These are phyloP conservation scores for Drosophila guanche DNA, from an alignment of 1,140 invertebrate genomes.

Conservation along the genomic window DNA sequence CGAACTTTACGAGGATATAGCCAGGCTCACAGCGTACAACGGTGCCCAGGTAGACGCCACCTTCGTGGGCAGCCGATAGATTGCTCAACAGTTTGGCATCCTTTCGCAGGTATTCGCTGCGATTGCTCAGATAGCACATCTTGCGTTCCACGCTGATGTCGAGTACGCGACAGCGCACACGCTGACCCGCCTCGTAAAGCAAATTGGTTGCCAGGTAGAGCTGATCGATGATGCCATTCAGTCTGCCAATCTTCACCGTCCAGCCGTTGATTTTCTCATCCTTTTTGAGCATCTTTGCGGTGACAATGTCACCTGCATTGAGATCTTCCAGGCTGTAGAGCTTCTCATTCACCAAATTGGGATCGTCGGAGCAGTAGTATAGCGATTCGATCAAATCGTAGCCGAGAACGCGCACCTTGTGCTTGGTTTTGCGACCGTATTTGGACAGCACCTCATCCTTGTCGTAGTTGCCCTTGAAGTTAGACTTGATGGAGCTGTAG, in stretches of 20 bases:
- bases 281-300: conserved; percentile 83
- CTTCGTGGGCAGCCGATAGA: conserved; percentile 84
- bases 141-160: conserved; percentile 76
- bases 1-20: conserved; percentile 86
- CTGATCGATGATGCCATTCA: conserved; percentile 71
- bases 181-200: conserved; percentile 53
- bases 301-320: conserved; percentile 84
- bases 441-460: conserved; percentile 81
- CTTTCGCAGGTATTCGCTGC: conserved; percentile 84
- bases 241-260: conserved; percentile 62
- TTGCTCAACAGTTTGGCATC: conserved; percentile 84
- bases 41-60: conserved; percentile 85
- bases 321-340: conserved; percentile 84
- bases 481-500: conserved; percentile 84
- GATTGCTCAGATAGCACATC: conserved; percentile 84
- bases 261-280: conserved; percentile 78
- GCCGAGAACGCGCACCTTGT: conserved; percentile 85
- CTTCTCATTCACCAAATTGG: conserved; percentile 84
- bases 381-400: conserved; percentile 86
- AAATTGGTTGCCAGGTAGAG: conserved; percentile 58
- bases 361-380: conserved; percentile 86
- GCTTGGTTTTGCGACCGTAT: conserved; percentile 84
- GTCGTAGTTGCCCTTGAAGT: conserved; percentile 83
- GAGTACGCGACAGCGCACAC: conserved; percentile 84
- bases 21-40: conserved; percentile 84